Percentiles rank a stretch among this genome's conserved stretches.
These are phyloP conservation scores for Chrysolina haemoptera DNA, from an alignment of 2,888 invertebrate genomes.

Conservation along the genomic window DNA sequence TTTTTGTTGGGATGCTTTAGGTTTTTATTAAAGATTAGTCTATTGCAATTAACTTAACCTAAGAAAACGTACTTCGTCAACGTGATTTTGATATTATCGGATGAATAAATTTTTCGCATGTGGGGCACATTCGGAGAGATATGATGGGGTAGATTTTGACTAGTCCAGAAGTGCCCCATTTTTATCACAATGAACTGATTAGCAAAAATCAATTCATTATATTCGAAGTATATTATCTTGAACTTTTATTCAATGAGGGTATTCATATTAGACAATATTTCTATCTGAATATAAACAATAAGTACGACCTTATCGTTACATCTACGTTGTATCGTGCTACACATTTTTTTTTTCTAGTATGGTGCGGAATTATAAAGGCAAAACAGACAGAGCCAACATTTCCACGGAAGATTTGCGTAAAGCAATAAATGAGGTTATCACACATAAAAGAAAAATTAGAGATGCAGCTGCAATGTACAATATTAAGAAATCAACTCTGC, in stretches of 20 bases:
- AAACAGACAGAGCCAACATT: slow-evolving; percentile 18
- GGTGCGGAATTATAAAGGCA: slow-evolving; percentile 16
- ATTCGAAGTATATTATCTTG: neutral
- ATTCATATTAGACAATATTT: neutral
- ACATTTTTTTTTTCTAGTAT: slow-evolving; percentile 15
- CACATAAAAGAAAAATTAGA: slow-evolving; percentile 25
- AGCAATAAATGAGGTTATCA: slow-evolving; percentile 26
- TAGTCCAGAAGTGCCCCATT: slow-evolving; percentile 30
- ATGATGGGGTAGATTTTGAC: slow-evolving; percentile 29
- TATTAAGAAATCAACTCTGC: slow-evolving; percentile 26
- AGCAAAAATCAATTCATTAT: slow-evolving; percentile 8
- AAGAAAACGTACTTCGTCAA: neutral
- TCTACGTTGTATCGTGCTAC: neutral
- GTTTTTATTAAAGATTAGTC: neutral
- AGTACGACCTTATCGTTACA: slow-evolving; percentile 22
- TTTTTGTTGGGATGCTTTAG: neutral
- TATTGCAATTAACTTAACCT: neutral
- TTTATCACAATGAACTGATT: slow-evolving; percentile 21
- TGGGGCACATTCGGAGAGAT: slow-evolving; percentile 31
- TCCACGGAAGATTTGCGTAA: slow-evolving; percentile 28
- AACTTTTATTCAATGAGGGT: slow-evolving; percentile 16
- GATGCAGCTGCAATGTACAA: slow-evolving; percentile 13
- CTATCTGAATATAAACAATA: neutral
- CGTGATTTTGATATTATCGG: neutral
- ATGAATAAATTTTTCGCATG: slow-evolving; percentile 14